Conservation (phyloP, 2,888 invertebrate species). For the Asteroscopus sphinx region DNA sequence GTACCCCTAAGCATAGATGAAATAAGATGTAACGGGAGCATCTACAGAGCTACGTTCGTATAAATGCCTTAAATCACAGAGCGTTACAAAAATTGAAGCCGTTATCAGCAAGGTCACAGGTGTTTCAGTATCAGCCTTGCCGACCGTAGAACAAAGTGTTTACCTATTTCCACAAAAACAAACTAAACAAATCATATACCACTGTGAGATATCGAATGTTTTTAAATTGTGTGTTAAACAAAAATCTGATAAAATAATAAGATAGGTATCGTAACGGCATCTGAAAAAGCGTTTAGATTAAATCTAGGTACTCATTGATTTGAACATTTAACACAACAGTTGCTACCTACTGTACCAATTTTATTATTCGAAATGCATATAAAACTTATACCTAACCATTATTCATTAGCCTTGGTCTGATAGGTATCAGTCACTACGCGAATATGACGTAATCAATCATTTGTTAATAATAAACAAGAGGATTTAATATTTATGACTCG, state of each 20-base stretch:
- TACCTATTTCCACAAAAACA: conserved; percentile 16
- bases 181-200: conserved; percentile 19
- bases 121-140: conserved; percentile 17
- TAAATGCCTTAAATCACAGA: conserved; percentile 25
- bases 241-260: conserved; percentile 14
- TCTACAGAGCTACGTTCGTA: too few relatives aligned
- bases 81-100: conserved; percentile 11
- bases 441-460: conserved; percentile 9
- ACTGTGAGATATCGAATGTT: conserved; percentile 17
- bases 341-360: background rate
- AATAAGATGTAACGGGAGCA: too few relatives aligned
- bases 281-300: background rate
- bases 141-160: background rate
- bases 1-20: too few relatives aligned
- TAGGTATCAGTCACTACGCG: conserved; percentile 3
- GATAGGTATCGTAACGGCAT: background rate
- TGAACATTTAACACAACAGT: background rate
- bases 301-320: background rate
- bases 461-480: conserved; percentile 6
- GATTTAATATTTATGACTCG: background rate
- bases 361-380: background rate
- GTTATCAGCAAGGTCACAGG: conserved; percentile 44
- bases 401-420: background rate
- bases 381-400: background rate
- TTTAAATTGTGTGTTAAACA: conserved; percentile 13